Conservation (phyloP, 2,888 invertebrate genomes). For the Eubasilissa splendida region DNA sequence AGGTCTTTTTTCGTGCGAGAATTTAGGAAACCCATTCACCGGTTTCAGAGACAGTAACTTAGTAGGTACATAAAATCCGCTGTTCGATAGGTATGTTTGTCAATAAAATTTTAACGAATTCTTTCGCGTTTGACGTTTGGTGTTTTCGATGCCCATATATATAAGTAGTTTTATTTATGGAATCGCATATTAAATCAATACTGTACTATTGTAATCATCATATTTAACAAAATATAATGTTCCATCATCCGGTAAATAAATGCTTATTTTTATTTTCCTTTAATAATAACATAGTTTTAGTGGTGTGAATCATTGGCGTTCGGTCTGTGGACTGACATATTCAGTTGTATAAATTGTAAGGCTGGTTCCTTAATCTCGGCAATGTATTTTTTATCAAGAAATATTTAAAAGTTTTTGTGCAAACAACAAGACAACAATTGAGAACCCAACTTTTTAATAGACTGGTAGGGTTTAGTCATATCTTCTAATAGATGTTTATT, state of each 20-base stretch:
- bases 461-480: slow-evolving; percentile 43
- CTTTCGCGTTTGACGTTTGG: slow-evolving; percentile 53
- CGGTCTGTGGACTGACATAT: slow-evolving; percentile 25
- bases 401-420: neutral
- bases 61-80: slow-evolving; percentile 50
- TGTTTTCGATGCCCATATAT: slow-evolving; percentile 31
- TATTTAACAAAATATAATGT: slow-evolving; percentile 25
- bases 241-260: slow-evolving; percentile 42
- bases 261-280: slow-evolving; percentile 39
- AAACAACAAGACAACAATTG: neutral
- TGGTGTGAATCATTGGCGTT: slow-evolving; percentile 43
- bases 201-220: slow-evolving; percentile 20
- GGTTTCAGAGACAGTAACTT: slow-evolving; percentile 50
- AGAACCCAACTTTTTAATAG: slow-evolving; percentile 16
- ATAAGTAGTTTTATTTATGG: slow-evolving; percentile 38
- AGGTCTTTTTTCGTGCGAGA: slow-evolving; percentile 46
- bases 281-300: slow-evolving; percentile 44
- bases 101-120: slow-evolving; percentile 53
- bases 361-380: slow-evolving; percentile 8
- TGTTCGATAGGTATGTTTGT: slow-evolving; percentile 55
- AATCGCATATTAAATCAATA: slow-evolving; percentile 42
- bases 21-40: slow-evolving; percentile 45
- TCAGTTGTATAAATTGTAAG: slow-evolving; percentile 9
- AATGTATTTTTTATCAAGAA: neutral
- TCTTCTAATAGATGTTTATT: slow-evolving; percentile 51